Conservation (phyloP, 1,140 invertebrate species). For the Hesperophylax magnus region DNA sequence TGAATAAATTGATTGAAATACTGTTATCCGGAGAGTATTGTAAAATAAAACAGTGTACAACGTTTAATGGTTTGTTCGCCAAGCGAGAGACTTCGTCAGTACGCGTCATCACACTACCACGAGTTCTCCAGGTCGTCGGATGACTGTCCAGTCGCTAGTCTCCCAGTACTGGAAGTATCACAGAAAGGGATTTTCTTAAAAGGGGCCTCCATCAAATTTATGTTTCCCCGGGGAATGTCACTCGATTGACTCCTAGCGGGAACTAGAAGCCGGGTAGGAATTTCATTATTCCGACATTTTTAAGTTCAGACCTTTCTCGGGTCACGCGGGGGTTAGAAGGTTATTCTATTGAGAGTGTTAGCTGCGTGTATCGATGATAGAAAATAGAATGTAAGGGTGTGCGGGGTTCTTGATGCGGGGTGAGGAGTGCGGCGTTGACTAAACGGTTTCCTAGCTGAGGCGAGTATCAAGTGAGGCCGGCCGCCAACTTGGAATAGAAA, state of each 20-base stretch:
- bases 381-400: slow-evolving; percentile 24
- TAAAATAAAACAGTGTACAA: slow-evolving; percentile 12
- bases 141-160: slow-evolving; percentile 26
- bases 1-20: too few relatives aligned
- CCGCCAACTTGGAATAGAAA: not conserved
- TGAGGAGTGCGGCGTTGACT: not conserved
- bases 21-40: not conserved
- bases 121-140: slow-evolving; percentile 28
- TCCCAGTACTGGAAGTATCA: slow-evolving; percentile 40
- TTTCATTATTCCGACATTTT: slow-evolving; percentile 56
- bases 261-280: slow-evolving; percentile 37
- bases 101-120: not conserved
- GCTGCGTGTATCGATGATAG: slow-evolving; percentile 33
- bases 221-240: slow-evolving; percentile 44
- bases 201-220: slow-evolving; percentile 55
- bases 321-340: slow-evolving; percentile 28
- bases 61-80: not conserved
- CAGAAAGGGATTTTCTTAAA: slow-evolving; percentile 55
- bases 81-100: slow-evolving; percentile 5
- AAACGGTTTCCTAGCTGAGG: slow-evolving; percentile 13
- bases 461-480: not conserved
- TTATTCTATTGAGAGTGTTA: slow-evolving; percentile 31
- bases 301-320: slow-evolving; percentile 41
- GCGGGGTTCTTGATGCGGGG: not conserved
- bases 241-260: slow-evolving; percentile 45